These are phyloP conservation scores for Drosophila leontia DNA, from an alignment of 1,140 invertebrate genomes.

Conservation along the genomic window DNA sequence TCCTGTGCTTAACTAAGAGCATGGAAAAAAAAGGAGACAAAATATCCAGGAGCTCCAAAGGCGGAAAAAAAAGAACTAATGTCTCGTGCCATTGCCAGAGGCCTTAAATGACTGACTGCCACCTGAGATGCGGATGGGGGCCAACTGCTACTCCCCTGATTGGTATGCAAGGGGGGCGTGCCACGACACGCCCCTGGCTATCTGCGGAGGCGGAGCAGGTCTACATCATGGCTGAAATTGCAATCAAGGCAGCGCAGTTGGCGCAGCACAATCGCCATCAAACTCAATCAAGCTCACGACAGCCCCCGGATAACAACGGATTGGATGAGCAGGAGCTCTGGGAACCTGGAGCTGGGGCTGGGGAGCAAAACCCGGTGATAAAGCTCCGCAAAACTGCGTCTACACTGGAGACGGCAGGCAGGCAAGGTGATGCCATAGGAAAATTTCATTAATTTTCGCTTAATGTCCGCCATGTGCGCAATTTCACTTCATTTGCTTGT, in stretches of 20 bases:
- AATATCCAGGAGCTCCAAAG: background rate
- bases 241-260: constrained; percentile 72
- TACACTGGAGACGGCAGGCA: constrained; percentile 15
- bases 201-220: constrained; percentile 1
- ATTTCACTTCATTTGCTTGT: constrained; percentile 63
- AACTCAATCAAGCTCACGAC: constrained; percentile 77
- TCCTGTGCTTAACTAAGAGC: constrained; percentile 31
- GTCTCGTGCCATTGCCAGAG: constrained; percentile 58
- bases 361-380: constrained; percentile 31
- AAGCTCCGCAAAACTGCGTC: constrained; percentile 29
- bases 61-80: constrained; percentile 48
- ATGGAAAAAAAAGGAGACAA: constrained; percentile 5
- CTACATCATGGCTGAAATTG: constrained; percentile 60
- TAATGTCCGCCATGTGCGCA: constrained; percentile 78
- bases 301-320: constrained; percentile 70
- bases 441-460: constrained; percentile 81
- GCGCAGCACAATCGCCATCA: constrained; percentile 74
- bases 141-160: constrained; percentile 38
- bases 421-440: constrained; percentile 34
- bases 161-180: constrained; percentile 56
- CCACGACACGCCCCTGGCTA: constrained; percentile 16
- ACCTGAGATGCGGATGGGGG: constrained; percentile 30
- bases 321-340: constrained; percentile 42
- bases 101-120: constrained; percentile 69
- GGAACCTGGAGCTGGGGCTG: constrained; percentile 10